phyloP scores from a whole-genome alignment of 2,113 vertebrate species.

The Ranitomeya imitator region DNA sequence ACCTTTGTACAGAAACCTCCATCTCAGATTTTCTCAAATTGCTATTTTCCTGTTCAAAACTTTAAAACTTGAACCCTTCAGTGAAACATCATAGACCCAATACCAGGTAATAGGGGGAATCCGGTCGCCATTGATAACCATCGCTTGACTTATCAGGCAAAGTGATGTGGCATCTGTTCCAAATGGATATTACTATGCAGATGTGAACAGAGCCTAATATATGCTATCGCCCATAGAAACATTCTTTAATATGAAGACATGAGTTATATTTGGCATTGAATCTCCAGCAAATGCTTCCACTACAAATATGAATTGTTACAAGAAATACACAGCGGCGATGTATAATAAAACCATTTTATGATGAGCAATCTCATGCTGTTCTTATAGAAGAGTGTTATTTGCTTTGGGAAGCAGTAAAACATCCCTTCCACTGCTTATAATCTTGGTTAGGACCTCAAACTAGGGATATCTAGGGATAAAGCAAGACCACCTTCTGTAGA shows the following conservation, averaged over 20 bases:
- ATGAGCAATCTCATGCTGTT: constrained; percentile 11
- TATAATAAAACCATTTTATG: constrained; percentile 40
- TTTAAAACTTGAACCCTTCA: too few relatives aligned
- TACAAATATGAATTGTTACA: constrained; percentile 8
- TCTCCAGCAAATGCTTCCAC: not conserved
- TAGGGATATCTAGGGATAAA: constrained; percentile 42
- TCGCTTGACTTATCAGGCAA: too few relatives aligned
- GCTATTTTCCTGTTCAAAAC: too few relatives aligned
- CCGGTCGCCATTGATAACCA: too few relatives aligned
- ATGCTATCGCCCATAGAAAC: too few relatives aligned
- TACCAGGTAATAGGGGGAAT: too few relatives aligned
- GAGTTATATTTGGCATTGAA: not conserved
- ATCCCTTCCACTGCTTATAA: not conserved
- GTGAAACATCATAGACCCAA: too few relatives aligned
- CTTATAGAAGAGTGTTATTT: constrained; percentile 26
- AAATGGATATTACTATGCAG: too few relatives aligned
- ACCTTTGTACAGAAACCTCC: too few relatives aligned
- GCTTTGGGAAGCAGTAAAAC: constrained; percentile 27
- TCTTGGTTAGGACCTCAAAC: constrained; percentile 25
- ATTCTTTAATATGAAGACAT: not conserved
- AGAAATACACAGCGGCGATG: not conserved
- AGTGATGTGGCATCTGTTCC: too few relatives aligned
- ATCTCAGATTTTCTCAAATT: too few relatives aligned
- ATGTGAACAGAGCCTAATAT: too few relatives aligned
- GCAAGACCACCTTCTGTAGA: constrained; percentile 49